phyloP scores from a whole-genome alignment of 2,113 vertebrate genomes.

The Pogonocichla stellata region DNA sequence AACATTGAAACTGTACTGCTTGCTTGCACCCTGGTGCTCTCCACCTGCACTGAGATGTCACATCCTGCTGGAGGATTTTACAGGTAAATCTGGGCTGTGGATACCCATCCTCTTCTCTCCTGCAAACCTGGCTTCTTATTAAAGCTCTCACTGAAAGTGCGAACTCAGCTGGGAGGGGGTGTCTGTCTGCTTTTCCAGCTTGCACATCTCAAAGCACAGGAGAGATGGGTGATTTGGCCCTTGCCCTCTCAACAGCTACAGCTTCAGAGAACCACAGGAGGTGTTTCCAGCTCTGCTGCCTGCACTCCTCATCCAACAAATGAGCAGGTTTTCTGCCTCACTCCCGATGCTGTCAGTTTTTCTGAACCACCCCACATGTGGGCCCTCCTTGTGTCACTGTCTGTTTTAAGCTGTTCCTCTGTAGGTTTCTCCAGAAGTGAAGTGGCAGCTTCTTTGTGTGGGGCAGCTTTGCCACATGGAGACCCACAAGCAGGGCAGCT shows the following conservation, averaged over 20 bases:
- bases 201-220: slow-evolving; percentile 6
- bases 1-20: neutral
- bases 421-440: neutral
- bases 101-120: neutral
- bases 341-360: neutral
- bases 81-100: neutral
- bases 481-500: neutral
- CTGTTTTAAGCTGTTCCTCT: neutral
- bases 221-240: neutral
- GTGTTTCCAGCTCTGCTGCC: neutral
- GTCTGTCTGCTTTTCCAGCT: neutral
- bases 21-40: neutral
- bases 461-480: neutral
- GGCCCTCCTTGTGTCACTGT: neutral
- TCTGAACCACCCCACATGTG: neutral
- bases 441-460: neutral
- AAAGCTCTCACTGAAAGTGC: neutral
- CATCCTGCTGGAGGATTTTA: neutral
- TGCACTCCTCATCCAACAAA: neutral
- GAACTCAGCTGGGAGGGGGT: neutral
- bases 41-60: neutral
- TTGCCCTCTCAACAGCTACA: neutral
- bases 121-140: neutral
- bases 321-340: neutral
- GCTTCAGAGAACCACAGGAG: neutral